A percentile compares a stretch with the other conserved stretches of the same genome.
These are phyloP conservation scores for Grammomys dolichurus DNA, from an alignment of 2,113 vertebrate genomes.

Conservation along the genomic window DNA sequence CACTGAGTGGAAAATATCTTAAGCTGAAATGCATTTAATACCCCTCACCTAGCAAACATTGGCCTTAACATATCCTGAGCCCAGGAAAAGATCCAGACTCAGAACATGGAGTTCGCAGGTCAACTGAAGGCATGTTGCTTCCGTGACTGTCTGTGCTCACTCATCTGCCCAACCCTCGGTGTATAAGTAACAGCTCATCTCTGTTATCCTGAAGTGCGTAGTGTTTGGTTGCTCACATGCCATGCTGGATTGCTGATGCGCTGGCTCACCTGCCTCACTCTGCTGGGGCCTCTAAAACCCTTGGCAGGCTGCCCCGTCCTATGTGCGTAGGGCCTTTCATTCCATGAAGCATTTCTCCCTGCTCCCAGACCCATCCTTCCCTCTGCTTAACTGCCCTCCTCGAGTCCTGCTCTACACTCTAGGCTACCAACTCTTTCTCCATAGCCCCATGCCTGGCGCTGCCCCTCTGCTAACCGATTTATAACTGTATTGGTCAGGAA, in stretches of 20 bases:
- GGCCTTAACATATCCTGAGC: background rate
- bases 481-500: background rate
- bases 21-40: background rate
- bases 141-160: background rate
- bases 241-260: background rate
- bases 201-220: accelerated
- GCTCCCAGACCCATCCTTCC: background rate
- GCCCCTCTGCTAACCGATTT: background rate
- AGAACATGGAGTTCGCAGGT: too few relatives aligned
- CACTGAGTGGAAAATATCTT: background rate
- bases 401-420: background rate
- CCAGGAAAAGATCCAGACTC: background rate
- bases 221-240: background rate
- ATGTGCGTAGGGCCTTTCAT: background rate
- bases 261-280: background rate
- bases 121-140: background rate
- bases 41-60: background rate
- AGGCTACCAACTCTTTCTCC: background rate
- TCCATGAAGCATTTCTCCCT: background rate
- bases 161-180: too few relatives aligned
- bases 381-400: background rate
- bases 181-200: background rate
- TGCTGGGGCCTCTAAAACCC: background rate
- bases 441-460: background rate
- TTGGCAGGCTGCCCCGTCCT: background rate